Evolutionary conservation across 2,113 vertebrate species (phyloP), one percentile per base, ranked within the genome.

Genomic region (Brienomyrus longianalis): DNA sequence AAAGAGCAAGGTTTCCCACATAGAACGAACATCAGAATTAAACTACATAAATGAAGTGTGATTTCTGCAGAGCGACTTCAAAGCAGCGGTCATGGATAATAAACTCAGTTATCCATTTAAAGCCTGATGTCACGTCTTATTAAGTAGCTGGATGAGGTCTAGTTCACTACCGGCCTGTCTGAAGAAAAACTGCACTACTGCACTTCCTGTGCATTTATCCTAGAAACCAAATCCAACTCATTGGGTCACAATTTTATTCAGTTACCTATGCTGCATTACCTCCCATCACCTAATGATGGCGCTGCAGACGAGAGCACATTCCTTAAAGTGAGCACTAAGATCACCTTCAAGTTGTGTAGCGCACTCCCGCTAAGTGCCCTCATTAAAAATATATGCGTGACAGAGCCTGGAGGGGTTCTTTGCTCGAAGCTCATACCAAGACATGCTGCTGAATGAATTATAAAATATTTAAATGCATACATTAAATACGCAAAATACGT

Each of bases 211-310:
- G 62, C 62, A 47, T 88, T 88, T 43, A 77, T 74, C 88, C 48
- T 50, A 51, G 54, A 88, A 74, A 77, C 35, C 62, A 74, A 50
- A 27, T 66, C 59, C 62, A 19, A 74, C 23, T 88, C 47, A 88
- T 66, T 43, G 31, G 31, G 48, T 48, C 19, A 23, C 8, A n/a
- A 47, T 48, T 11, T 45, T 47, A 84, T 6, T 21, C 15, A 88
- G 88, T 45, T 47, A 50, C 47, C 50, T 47, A 48, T 83, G 13
- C 87, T 91, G 93, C 92, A 92, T 89, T 92, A 89, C 93, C 10
- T 8, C 0, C 17, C 27, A 66, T 56, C 3, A 50, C 52, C 90
- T 85, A 77, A 85, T 70, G 88, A 80, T 15, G 74, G 70, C 15
- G 23, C 15, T 48, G 83, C 21, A 47, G 80, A 48, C n/a, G 39